Percentiles rank a stretch among this genome's conserved stretches.
Conservation (phyloP, 2,888 invertebrate species). For the Agrochola macilenta region DNA sequence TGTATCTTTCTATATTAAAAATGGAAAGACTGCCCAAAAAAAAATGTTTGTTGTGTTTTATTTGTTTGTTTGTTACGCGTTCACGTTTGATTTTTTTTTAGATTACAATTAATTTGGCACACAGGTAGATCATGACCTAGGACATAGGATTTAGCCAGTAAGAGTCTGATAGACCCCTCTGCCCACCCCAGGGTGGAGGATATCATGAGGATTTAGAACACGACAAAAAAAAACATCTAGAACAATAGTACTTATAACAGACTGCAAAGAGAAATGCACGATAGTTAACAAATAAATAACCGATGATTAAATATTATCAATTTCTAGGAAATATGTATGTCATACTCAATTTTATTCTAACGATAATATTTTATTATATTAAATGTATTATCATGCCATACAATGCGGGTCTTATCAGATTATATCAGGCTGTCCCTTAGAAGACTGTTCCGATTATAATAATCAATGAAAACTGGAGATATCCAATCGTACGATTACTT, state of each 20-base stretch:
- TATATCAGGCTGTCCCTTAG: not conserved
- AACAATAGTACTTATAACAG: not conserved
- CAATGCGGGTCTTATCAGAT: slow-evolving; percentile 10
- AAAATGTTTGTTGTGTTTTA: too few species aligned
- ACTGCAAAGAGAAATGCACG: not conserved
- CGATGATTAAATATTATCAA: not conserved
- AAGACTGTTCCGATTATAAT: slow-evolving; percentile 5
- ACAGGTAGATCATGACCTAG: too few species aligned
- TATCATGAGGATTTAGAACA: too few species aligned
- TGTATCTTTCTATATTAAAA: too few species aligned
- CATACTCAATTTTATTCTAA: slow-evolving; percentile 1
- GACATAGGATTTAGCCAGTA: too few species aligned
- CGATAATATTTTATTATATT: slow-evolving; percentile 13
- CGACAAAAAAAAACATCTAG: not conserved
- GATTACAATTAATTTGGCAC: too few species aligned
- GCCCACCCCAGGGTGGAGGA: too few species aligned
- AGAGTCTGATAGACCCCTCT: too few species aligned
- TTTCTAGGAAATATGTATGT: slow-evolving; percentile 22
- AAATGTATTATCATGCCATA: slow-evolving; percentile 20
- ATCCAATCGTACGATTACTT: slow-evolving; percentile 11
- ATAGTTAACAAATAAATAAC: not conserved
- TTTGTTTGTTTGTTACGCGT: too few species aligned
- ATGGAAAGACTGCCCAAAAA: too few species aligned
- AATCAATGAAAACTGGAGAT: slow-evolving; percentile 8
- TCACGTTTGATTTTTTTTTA: too few species aligned